phyloP scores from a whole-genome alignment of 1,140 invertebrate species.

The Drosophila trapezifrons region DNA sequence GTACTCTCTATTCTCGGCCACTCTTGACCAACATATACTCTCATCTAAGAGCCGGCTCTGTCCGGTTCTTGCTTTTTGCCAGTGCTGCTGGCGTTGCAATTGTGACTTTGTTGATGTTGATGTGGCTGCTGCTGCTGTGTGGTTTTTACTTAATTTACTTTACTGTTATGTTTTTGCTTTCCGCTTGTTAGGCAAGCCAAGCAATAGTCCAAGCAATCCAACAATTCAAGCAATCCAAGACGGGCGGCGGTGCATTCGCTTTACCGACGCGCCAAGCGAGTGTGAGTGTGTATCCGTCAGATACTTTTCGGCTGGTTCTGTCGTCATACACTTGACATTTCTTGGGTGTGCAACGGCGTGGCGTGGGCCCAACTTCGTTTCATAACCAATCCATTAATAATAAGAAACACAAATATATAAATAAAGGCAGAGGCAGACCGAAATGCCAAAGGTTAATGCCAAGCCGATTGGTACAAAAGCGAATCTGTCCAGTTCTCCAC shows the following conservation, averaged over 20 bases:
- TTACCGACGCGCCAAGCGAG: conserved; percentile 29
- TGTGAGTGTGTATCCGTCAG: conserved; percentile 54
- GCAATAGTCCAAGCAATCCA: conserved; percentile 2
- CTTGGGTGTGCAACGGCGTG: conserved; percentile 52
- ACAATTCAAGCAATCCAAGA: conserved; percentile 32
- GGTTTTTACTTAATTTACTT: conserved; percentile 79
- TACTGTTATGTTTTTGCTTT: conserved; percentile 80
- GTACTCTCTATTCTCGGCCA: conserved; percentile 59
- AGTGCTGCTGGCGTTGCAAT: conserved; percentile 58
- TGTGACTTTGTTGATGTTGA: conserved; percentile 19
- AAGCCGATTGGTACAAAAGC: conserved; percentile 47
- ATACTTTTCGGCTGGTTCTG: conserved; percentile 65
- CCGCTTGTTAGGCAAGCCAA: conserved; percentile 72
- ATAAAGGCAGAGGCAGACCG: conserved; percentile 16
- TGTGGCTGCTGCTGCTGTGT: conserved; percentile 48
- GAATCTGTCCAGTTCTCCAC: conserved; percentile 25
- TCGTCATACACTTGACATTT: conserved; percentile 65
- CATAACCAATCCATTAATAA: conserved; percentile 60
- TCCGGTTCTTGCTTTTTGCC: conserved; percentile 59
- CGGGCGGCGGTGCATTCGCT: conserved; percentile 33
- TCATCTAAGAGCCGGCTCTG: conserved; percentile 50
- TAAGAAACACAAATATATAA: conserved; percentile 24
- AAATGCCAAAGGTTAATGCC: conserved; percentile 77
- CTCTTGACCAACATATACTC: conserved; percentile 74
- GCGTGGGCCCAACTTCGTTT: conserved; percentile 63